phyloP scores from a whole-genome alignment of 1,140 invertebrate genomes.

The Sipha flava region DNA sequence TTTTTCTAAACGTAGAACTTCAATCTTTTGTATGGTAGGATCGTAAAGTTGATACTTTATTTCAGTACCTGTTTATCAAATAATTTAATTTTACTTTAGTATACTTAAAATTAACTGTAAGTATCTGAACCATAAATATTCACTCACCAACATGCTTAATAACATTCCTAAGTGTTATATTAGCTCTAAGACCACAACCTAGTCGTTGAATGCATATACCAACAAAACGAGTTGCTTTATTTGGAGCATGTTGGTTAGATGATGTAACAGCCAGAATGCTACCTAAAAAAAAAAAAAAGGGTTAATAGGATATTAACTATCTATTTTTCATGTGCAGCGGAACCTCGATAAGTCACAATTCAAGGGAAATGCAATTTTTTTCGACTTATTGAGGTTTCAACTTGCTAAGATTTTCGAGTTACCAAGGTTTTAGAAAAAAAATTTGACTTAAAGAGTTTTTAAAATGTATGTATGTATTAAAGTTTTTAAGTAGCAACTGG shows the following conservation, averaged over 20 bases:
- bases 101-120: too few relatives aligned
- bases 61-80: constrained; percentile 60
- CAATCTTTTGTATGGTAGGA: constrained; percentile 80
- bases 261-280: constrained; percentile 86
- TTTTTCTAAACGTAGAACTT: constrained; percentile 86
- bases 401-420: too few relatives aligned
- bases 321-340: too few relatives aligned
- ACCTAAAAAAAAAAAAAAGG: constrained; percentile 50
- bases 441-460: too few relatives aligned
- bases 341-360: too few relatives aligned
- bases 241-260: constrained; percentile 75
- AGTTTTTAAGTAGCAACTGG: too few relatives aligned
- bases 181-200: constrained; percentile 68
- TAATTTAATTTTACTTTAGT: constrained; percentile 2
- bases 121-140: not conserved
- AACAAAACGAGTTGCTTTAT: constrained; percentile 82
- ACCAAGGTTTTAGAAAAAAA: too few relatives aligned
- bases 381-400: too few relatives aligned
- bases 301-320: too few relatives aligned
- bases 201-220: constrained; percentile 89
- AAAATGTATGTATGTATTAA: too few relatives aligned
- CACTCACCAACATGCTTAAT: constrained; percentile 70
- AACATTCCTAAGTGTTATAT: constrained; percentile 85
- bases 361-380: too few relatives aligned
- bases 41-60: constrained; percentile 88